Evolutionary conservation across 2,888 invertebrate species (phyloP).

Genomic region (Callyntrura sp.): DNA sequence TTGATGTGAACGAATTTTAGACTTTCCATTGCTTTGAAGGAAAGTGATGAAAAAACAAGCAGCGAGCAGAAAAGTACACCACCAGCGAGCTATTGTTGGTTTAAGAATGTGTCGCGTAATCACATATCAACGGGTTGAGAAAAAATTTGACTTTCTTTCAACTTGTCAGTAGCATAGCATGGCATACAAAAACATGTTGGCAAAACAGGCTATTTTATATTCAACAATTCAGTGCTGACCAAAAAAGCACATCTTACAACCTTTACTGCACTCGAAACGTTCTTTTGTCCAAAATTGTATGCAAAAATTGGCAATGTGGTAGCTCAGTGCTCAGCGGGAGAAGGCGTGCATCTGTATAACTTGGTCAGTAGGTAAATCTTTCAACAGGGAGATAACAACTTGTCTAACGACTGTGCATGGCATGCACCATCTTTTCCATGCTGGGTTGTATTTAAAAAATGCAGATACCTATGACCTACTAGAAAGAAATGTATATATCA

Average conservation of each 20-base stretch:
- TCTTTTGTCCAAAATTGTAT: conserved; percentile 51
- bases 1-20: too few species aligned
- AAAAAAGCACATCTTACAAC: conserved; percentile 44
- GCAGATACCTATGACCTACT: too few species aligned
- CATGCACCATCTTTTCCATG: background rate
- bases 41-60: conserved; percentile 9
- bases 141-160: background rate
- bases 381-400: background rate
- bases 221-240: conserved; percentile 25
- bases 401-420: background rate
- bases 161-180: background rate
- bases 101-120: too few species aligned
- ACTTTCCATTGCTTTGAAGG: too few species aligned
- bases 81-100: too few species aligned
- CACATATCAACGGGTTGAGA: background rate
- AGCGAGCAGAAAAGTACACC: background rate
- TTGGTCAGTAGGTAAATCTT: conserved; percentile 57
- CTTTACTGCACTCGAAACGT: conserved; percentile 14
- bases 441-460: background rate
- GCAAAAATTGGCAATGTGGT: conserved; percentile 32
- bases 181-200: conserved; percentile 16
- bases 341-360: conserved; percentile 27
- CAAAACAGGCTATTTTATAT: background rate
- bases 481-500: too few species aligned
- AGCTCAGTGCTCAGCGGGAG: background rate